Base-by-base conservation (phyloP, 2,113 vertebrate genomes). In the Bubo blakistoni region DNA sequence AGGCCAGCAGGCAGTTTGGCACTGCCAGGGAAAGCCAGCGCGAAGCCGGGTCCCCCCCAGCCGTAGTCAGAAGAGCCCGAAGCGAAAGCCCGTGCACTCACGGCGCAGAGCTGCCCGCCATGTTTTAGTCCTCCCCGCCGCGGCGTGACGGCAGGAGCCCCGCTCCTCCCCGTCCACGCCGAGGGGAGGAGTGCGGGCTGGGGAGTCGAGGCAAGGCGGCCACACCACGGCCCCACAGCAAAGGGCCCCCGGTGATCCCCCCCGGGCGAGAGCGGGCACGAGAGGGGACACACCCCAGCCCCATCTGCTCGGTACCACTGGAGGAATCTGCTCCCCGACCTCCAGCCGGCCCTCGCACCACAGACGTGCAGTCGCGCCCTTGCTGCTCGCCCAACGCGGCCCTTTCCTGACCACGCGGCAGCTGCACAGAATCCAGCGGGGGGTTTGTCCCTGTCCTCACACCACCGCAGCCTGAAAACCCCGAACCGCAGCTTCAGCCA, bases 221-320 rank as follows among this genome's bases (percentile, higher is more conserved):
- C 70, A 32, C 21, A 1, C 58, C 74, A 25, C 26, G 2, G 3
- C 12, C 63, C 78, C 6, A 3, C 17, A 34, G 71, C 36, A 2
- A 58, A 58, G 30, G 25, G 44, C 6, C 46, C 63, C 27, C 5
- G 1, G 34, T 1, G 1, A 52, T 14, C 29, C 38, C 27, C 67
- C 16, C 0, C 0, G 36, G 36, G 22, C 2, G 34, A 36, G 3
- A 59, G 3, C 1, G 18, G 69, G 58, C 12, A 16, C 5, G 1
- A 26, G 47, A 52, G 3, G 15, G n/a, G 38, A 25, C 27, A 15
- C 42, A 22, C n/a, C 77, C 59, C 59, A 61, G 42, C 69, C 77
- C 61, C 42, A 9, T 6, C 36, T 4, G 7, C 40, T 18, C 10
- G 0, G 30, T 27, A 6, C 32, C 69, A 5, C 38, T 1, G 0